phyloP scores from a whole-genome alignment of 2,797 vertebrate species.

The Scyliorhinus canicula region DNA sequence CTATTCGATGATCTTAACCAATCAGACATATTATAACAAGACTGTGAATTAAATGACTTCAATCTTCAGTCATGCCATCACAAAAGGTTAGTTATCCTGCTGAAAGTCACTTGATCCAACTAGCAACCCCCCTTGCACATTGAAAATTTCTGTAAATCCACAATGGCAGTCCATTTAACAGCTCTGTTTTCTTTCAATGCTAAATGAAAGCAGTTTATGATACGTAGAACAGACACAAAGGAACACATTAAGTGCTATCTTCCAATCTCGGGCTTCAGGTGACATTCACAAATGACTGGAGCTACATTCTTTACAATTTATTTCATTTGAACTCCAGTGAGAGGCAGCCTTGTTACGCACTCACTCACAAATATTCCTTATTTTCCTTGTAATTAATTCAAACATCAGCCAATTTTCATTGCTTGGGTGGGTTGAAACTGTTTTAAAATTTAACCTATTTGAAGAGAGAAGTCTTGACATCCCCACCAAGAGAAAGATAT shows the following conservation, averaged over 20 bases:
- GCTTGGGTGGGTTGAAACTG: background rate
- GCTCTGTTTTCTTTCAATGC: background rate
- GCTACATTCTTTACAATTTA: background rate
- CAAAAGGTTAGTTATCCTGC: background rate
- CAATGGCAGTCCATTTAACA: background rate
- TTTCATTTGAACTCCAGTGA: constrained; percentile 6
- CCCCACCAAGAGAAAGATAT: background rate
- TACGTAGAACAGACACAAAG: constrained; percentile 1
- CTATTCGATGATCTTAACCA: background rate
- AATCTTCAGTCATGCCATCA: background rate
- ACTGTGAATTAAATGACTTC: background rate
- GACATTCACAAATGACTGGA: constrained; percentile 34
- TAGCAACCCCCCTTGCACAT: background rate
- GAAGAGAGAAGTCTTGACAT: background rate
- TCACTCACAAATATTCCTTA: background rate
- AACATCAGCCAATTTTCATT: background rate
- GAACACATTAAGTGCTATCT: constrained; percentile 1
- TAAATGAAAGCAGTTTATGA: background rate
- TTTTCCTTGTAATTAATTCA: background rate
- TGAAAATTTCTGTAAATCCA: background rate
- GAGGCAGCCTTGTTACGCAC: background rate
- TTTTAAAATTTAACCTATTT: background rate
- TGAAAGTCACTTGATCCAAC: background rate
- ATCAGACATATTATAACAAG: background rate
- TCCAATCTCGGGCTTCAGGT: constrained; percentile 12